phyloP scores from a whole-genome alignment of 2,797 vertebrate genomes.

The Australoheros facetus region DNA sequence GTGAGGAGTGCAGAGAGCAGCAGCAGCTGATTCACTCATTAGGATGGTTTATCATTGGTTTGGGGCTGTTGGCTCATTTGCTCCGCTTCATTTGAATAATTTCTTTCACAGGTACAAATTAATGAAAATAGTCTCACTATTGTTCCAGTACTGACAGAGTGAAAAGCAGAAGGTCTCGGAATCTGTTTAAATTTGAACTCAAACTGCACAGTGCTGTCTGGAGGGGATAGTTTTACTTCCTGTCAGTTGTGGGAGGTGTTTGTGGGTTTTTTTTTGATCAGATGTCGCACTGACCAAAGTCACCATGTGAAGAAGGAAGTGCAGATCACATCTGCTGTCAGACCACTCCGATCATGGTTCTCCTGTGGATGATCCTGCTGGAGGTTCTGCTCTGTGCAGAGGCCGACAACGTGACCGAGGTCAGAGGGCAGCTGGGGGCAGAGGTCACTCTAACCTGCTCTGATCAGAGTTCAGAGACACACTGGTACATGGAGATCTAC shows the following conservation, averaged over 20 bases:
- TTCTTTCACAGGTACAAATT: background rate
- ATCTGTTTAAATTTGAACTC: background rate
- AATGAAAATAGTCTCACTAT: background rate
- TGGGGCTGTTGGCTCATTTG: background rate
- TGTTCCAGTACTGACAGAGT: background rate
- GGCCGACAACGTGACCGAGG: fast-evolving
- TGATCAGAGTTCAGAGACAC: fast-evolving
- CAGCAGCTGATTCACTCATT: too few relatives aligned
- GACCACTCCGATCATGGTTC: background rate
- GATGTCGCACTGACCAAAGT: background rate
- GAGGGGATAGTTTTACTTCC: background rate
- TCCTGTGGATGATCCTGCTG: background rate
- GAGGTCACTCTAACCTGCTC: background rate
- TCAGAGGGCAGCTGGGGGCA: background rate
- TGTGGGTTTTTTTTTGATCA: background rate
- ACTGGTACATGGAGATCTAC: background rate
- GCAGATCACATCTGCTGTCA: background rate
- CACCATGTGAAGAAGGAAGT: background rate
- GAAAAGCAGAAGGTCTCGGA: background rate
- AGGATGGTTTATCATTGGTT: background rate
- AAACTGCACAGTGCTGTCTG: background rate
- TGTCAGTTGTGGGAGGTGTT: fast-evolving
- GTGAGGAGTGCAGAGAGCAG: too few relatives aligned
- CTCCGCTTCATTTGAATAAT: background rate
- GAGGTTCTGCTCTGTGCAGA: fast-evolving